phyloP scores from a whole-genome alignment of 2,113 vertebrate genomes.

The Paradisaea rubra region DNA sequence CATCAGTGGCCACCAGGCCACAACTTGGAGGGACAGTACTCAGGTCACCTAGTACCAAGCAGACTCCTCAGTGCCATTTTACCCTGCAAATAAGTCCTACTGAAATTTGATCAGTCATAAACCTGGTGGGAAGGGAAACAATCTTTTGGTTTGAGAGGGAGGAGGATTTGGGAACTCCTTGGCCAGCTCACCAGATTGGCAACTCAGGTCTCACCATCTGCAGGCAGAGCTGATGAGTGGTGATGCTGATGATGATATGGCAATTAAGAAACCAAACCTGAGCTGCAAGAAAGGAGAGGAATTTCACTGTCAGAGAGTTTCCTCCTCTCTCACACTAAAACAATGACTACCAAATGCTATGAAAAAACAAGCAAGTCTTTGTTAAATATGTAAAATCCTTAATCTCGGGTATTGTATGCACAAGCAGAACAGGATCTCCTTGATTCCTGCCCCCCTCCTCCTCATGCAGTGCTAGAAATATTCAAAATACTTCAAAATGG shows the following conservation, averaged over 20 bases:
- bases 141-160: background rate
- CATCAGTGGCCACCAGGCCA: background rate
- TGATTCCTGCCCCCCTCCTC: background rate
- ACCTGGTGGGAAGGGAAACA: background rate
- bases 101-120: background rate
- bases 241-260: background rate
- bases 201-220: background rate
- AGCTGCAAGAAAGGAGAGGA: background rate
- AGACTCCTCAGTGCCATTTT: background rate
- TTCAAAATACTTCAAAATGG: background rate
- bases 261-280: constrained; percentile 19
- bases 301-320: background rate
- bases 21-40: background rate
- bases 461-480: background rate
- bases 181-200: background rate
- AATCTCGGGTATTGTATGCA: background rate
- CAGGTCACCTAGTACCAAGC: background rate
- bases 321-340: background rate
- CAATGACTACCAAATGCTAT: background rate
- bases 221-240: background rate
- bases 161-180: background rate
- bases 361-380: background rate
- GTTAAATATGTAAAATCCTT: background rate
- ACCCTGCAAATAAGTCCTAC: background rate
- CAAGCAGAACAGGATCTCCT: background rate